phyloP scores from a whole-genome alignment of 2,888 invertebrate species.

The Acanthosepion esculentum region DNA sequence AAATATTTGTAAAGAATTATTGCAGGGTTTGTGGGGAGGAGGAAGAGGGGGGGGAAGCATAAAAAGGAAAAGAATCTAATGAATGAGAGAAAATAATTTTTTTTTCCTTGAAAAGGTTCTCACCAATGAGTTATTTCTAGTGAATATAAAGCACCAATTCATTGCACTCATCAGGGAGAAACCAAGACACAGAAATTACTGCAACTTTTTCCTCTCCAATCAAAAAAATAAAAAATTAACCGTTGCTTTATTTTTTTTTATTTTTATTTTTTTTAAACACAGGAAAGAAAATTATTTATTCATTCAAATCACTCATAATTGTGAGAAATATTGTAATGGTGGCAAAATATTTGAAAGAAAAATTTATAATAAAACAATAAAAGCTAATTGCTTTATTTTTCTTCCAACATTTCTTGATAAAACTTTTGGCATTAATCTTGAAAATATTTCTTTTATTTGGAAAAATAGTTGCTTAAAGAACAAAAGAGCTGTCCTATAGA shows the following conservation, averaged over 20 bases:
- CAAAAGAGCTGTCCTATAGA: neutral
- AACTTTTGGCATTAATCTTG: neutral
- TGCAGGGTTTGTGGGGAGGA: neutral
- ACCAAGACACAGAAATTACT: neutral
- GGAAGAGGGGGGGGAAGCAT: too few relatives aligned
- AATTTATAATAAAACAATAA: neutral
- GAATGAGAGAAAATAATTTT: neutral
- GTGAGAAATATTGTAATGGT: neutral
- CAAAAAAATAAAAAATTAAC: too few relatives aligned
- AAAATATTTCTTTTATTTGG: conserved; percentile 4
- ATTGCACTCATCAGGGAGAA: neutral
- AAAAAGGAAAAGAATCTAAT: too few relatives aligned
- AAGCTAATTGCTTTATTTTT: neutral
- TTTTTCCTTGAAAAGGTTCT: neutral
- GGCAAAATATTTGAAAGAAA: neutral
- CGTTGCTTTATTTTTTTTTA: neutral
- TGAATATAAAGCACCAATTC: too few relatives aligned
- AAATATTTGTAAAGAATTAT: neutral
- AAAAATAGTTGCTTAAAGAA: neutral
- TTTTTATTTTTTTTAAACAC: neutral
- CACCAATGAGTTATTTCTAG: neutral
- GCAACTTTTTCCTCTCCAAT: neutral
- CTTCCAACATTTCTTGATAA: neutral
- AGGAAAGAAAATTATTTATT: neutral
- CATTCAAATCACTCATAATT: neutral